Conservation (phyloP, 1,140 invertebrate species). For the Drosophila repletoides region DNA sequence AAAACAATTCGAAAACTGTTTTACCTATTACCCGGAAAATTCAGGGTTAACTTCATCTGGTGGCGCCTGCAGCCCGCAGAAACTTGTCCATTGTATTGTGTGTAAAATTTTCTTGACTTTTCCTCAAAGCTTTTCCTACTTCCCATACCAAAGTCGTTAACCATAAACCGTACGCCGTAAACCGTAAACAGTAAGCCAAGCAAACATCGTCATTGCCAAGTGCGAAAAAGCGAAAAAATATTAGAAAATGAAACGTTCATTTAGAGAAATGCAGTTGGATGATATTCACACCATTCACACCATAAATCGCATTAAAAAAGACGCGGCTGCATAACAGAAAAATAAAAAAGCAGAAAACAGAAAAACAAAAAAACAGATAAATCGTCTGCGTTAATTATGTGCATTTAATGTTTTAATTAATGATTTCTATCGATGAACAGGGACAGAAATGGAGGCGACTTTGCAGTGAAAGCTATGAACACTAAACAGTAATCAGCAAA, state of each 20-base stretch:
- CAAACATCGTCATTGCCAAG: slow-evolving; percentile 32
- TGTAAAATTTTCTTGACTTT: slow-evolving; percentile 26
- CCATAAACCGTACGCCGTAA: slow-evolving; percentile 22
- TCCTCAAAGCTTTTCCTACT: slow-evolving; percentile 35
- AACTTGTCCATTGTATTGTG: neutral
- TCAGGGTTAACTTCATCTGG: slow-evolving; percentile 53
- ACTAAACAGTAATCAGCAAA: slow-evolving; percentile 48
- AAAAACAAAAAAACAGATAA: too few relatives aligned
- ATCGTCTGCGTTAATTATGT: slow-evolving; percentile 64
- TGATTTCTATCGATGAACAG: slow-evolving; percentile 57
- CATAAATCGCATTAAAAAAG: slow-evolving; percentile 26
- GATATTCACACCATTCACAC: slow-evolving; percentile 13
- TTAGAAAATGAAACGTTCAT: neutral
- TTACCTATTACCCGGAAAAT: slow-evolving; percentile 63
- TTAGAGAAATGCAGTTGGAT: slow-evolving; percentile 2
- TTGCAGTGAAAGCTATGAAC: slow-evolving; percentile 65
- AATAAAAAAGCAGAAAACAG: too few relatives aligned
- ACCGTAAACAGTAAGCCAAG: slow-evolving; percentile 20
- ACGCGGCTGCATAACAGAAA: slow-evolving; percentile 18
- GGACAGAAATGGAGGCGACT: slow-evolving; percentile 14
- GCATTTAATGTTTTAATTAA: slow-evolving; percentile 73
- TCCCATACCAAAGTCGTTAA: slow-evolving; percentile 41
- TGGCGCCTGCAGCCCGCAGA: slow-evolving; percentile 30
- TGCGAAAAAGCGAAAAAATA: slow-evolving; percentile 14
- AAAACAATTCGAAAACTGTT: slow-evolving; percentile 36